phyloP scores from a whole-genome alignment of 2,797 vertebrate species.

The Eospalax fontanierii region DNA sequence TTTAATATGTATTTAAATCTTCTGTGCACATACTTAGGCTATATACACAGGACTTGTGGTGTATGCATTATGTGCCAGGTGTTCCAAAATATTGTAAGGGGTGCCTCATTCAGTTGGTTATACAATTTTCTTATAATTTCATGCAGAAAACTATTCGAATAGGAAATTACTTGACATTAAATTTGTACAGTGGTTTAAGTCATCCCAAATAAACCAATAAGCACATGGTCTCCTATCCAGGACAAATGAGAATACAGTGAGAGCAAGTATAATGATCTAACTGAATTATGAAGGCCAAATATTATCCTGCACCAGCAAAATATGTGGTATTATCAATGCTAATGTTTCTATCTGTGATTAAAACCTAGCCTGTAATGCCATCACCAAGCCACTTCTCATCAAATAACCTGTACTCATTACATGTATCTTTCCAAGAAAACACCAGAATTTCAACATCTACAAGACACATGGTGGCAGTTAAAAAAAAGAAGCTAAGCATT shows the following conservation, averaged over 20 bases:
- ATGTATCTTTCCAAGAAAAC: background rate
- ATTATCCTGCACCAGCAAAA: background rate
- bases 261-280: background rate
- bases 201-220: conserved; percentile 40
- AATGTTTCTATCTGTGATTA: background rate
- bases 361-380: background rate
- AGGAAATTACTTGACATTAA: conserved; percentile 14
- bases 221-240: background rate
- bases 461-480: background rate
- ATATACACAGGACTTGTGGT: too few relatives aligned
- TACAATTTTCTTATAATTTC: conserved; percentile 31
- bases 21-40: too few relatives aligned
- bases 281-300: background rate
- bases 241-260: conserved; percentile 34
- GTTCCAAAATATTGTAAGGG: too few relatives aligned
- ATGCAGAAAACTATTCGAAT: background rate
- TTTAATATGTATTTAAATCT: too few relatives aligned
- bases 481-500: background rate
- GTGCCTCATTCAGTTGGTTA: too few relatives aligned
- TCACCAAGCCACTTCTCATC: background rate
- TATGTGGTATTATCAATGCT: background rate
- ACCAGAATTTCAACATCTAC: background rate
- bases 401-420: background rate
- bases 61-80: too few relatives aligned
- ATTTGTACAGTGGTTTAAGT: conserved; percentile 46